Percentiles rank a stretch among this genome's conserved stretches.
Evolutionary conservation across 2,888 invertebrate species (phyloP).

Genomic region (Noctua fimbriata): DNA sequence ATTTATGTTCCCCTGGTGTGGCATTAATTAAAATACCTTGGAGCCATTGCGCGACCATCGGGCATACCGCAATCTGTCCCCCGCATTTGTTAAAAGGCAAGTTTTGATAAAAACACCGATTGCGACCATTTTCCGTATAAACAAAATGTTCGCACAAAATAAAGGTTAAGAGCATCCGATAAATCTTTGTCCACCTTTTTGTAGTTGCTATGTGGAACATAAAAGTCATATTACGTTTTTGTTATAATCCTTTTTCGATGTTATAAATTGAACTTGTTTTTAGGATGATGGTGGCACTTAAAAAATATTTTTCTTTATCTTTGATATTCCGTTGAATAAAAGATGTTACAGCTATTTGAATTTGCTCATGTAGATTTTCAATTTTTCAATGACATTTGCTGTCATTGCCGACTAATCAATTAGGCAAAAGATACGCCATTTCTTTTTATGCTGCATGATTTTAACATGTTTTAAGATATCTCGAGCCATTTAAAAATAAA

Average conservation of each 20-base stretch:
- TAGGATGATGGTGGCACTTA: constrained; percentile 20
- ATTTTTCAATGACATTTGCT: not conserved
- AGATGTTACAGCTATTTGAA: constrained; percentile 17
- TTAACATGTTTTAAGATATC: constrained; percentile 54
- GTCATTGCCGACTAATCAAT: constrained; percentile 41
- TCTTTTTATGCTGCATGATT: constrained; percentile 36
- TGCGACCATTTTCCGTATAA: constrained; percentile 64
- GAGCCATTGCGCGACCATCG: constrained; percentile 73
- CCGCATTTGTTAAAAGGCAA: constrained; percentile 72
- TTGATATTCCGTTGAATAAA: constrained; percentile 34
- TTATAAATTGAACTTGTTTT: constrained; percentile 58
- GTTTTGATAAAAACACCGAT: constrained; percentile 75
- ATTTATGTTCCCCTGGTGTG: constrained; percentile 80
- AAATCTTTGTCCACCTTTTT: constrained; percentile 67
- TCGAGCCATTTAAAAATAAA: constrained; percentile 39
- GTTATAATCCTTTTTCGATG: constrained; percentile 61
- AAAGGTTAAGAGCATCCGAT: constrained; percentile 62
- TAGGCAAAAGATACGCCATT: constrained; percentile 38
- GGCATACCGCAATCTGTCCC: constrained; percentile 79
- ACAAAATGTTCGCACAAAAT: constrained; percentile 67
- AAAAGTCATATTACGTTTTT: constrained; percentile 70
- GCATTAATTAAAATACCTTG: constrained; percentile 86
- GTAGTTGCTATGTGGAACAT: constrained; percentile 58
- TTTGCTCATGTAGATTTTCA: constrained; percentile 23
- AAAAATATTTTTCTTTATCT: constrained; percentile 33